A percentile compares a stretch with the other conserved stretches of the same genome.
Conservation (phyloP, 2,113 vertebrate genomes). For the Labrus mixtus region DNA sequence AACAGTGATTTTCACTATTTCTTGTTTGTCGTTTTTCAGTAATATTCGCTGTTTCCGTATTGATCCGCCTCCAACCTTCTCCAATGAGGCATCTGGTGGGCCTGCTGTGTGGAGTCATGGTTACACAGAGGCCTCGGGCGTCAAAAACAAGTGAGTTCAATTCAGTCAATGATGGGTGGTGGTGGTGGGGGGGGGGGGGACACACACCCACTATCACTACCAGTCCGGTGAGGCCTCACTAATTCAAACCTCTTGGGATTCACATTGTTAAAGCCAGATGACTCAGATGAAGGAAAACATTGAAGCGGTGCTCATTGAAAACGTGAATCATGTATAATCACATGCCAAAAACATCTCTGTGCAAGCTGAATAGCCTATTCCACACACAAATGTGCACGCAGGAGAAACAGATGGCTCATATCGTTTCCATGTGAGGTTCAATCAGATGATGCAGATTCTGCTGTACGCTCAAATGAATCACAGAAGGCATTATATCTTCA, state of each 20-base stretch:
- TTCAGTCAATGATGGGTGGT: constrained; percentile 40
- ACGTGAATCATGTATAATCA: constrained; percentile 9
- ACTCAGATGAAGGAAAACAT: constrained; percentile 39
- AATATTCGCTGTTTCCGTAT: constrained; percentile 99
- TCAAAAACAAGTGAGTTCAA: constrained; percentile 95
- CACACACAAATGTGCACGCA: neutral
- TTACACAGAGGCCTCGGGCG: constrained; percentile 94
- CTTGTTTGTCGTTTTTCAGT: constrained; percentile 77
- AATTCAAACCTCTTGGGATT: constrained; percentile 33
- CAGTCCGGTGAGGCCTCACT: constrained; percentile 22
- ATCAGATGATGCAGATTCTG: neutral
- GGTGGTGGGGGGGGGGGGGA: neutral
- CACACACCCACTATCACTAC: constrained; percentile 2
- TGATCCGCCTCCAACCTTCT: constrained; percentile 90
- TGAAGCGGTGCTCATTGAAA: constrained; percentile 16
- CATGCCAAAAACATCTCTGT: neutral
- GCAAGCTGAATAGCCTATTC: constrained; percentile 7
- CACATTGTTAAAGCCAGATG: constrained; percentile 13
- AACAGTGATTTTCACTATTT: constrained; percentile 21
- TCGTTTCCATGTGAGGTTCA: neutral
- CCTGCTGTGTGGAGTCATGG: constrained; percentile 98
- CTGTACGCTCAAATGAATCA: neutral
- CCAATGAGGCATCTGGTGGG: constrained; percentile 89
- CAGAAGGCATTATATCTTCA: constrained; percentile 18
- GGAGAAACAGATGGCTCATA: neutral